A percentile compares a stretch with the other conserved stretches of the same genome.
These are phyloP conservation scores for Boleophthalmus pectinirostris DNA, from an alignment of 2,113 vertebrate genomes.

Conservation along the genomic window DNA sequence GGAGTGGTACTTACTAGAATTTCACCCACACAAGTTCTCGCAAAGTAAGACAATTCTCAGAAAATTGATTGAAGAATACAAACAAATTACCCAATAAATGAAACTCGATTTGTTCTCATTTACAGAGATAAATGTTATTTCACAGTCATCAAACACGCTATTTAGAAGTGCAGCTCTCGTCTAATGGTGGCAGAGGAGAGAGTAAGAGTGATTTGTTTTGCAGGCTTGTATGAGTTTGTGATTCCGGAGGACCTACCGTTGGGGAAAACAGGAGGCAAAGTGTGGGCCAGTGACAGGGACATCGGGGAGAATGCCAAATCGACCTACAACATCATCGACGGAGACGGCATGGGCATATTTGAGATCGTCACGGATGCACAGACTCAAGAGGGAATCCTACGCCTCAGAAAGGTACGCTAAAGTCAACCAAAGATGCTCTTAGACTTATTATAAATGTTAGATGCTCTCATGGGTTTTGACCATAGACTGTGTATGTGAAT, in stretches of 20 bases:
- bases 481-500: no score
- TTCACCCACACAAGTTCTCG: slow-evolving; percentile 91
- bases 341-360: slow-evolving; percentile 89
- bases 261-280: slow-evolving; percentile 87
- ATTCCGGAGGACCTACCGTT: slow-evolving; percentile 89
- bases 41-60: slow-evolving; percentile 84
- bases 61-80: slow-evolving; percentile 13
- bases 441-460: neutral
- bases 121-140: slow-evolving; percentile 42
- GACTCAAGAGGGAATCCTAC: slow-evolving; percentile 91
- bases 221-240: slow-evolving; percentile 95
- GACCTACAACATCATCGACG: slow-evolving; percentile 90
- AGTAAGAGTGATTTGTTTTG: slow-evolving; percentile 32
- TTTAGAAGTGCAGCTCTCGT: slow-evolving; percentile 24
- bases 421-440: no score
- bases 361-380: slow-evolving; percentile 89
- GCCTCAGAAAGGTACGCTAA: slow-evolving; percentile 87
- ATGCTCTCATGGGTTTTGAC: neutral
- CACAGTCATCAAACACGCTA: slow-evolving; percentile 32
- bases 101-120: slow-evolving; percentile 39
- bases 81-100: slow-evolving; percentile 20
- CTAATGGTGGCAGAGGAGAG: slow-evolving; percentile 24
- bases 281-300: slow-evolving; percentile 93
- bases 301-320: slow-evolving; percentile 93
- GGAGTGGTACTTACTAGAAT: neutral